Evolutionary conservation across 2,888 invertebrate genomes (phyloP).

Genomic region (Corbicula japonica): DNA sequence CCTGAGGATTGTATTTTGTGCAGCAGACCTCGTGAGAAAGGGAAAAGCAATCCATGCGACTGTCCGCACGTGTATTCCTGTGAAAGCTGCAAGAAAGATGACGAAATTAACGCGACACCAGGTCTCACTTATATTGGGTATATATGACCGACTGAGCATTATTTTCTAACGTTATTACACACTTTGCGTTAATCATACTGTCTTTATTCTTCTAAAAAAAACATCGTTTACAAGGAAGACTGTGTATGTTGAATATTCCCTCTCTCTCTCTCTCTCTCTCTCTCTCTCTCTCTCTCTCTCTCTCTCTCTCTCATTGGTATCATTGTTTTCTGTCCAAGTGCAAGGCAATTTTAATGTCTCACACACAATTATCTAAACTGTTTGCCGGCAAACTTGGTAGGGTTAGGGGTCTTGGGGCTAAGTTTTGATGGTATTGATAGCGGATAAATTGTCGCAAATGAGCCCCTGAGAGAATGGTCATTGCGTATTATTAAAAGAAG

Average conservation of each 20-base stretch:
- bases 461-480: background rate
- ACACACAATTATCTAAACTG: background rate
- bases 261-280: too few relatives aligned
- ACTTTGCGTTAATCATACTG: background rate
- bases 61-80: conserved; percentile 58
- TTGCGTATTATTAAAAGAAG: background rate
- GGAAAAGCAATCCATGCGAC: background rate
- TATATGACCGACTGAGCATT: background rate
- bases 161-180: background rate
- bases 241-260: too few relatives aligned
- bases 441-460: background rate
- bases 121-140: conserved; percentile 29
- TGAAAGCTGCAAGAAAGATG: conserved; percentile 41
- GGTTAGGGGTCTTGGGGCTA: background rate
- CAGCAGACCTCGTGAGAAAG: background rate
- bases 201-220: background rate
- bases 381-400: background rate
- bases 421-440: background rate
- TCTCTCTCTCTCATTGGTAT: background rate
- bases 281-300: too few relatives aligned
- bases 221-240: background rate
- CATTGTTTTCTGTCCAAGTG: background rate
- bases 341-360: background rate
- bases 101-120: conserved; percentile 24
- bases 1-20: conserved; percentile 27